phyloP scores from a whole-genome alignment of 2,888 invertebrate species.

The Campaea margaritaria region DNA sequence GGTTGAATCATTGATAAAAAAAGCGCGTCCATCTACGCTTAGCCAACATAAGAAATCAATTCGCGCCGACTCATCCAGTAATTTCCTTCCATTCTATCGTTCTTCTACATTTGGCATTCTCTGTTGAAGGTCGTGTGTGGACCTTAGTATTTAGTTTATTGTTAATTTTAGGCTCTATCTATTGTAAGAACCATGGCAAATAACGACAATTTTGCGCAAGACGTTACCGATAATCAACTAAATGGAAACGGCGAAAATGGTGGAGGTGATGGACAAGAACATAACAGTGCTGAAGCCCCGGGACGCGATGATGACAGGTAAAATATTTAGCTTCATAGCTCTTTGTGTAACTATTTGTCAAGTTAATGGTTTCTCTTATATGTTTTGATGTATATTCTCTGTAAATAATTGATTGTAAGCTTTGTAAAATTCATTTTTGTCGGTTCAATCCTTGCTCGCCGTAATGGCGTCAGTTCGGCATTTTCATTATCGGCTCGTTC shows the following conservation, averaged over 20 bases:
- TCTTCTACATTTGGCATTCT: conserved; percentile 84
- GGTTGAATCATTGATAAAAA: conserved; percentile 43
- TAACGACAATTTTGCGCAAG: conserved; percentile 92
- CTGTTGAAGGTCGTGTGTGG: conserved; percentile 80
- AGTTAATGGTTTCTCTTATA: conserved; percentile 11
- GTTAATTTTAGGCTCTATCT: conserved; percentile 83
- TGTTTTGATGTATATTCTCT: conserved; percentile 7
- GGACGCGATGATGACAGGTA: conserved; percentile 93
- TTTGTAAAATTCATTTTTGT: conserved; percentile 59
- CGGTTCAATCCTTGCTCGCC: conserved; percentile 62
- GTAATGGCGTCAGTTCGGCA: conserved; percentile 81
- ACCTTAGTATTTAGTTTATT: conserved; percentile 79
- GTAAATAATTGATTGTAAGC: conserved; percentile 38
- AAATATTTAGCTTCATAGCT: conserved; percentile 41
- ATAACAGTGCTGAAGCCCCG: conserved; percentile 90
- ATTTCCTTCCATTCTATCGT: conserved; percentile 62
- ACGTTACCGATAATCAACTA: conserved; percentile 89
- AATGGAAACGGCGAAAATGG: conserved; percentile 87
- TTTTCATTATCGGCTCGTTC: conserved; percentile 67
- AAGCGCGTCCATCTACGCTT: conserved; percentile 53
- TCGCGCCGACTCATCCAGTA: conserved; percentile 69
- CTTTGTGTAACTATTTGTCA: background rate
- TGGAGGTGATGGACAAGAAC: conserved; percentile 89
- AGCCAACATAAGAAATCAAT: conserved; percentile 64
- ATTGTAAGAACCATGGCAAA: conserved; percentile 86